Percentiles rank a stretch among this genome's conserved stretches.
Evolutionary conservation across 2,113 vertebrate species (phyloP).

Genomic region (Arothron firmamentum): DNA sequence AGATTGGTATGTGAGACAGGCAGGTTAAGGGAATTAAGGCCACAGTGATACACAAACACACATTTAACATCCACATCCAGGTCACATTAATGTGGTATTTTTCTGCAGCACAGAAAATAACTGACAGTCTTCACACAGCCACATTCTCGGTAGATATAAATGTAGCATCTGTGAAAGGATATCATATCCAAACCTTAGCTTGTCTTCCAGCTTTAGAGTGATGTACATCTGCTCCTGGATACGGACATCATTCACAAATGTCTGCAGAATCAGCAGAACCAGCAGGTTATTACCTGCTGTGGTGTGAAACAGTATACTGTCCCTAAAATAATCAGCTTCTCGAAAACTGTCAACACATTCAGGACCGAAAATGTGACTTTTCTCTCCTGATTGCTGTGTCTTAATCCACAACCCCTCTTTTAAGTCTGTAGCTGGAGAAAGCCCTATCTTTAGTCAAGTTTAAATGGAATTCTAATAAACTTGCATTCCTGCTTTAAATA

Average conservation of each 20-base stretch:
- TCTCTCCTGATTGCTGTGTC: background rate
- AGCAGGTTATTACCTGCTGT: too few relatives aligned
- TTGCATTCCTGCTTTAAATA: slow-evolving; percentile 15
- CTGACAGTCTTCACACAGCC: too few relatives aligned
- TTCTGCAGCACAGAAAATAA: too few relatives aligned
- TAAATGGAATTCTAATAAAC: slow-evolving; percentile 41
- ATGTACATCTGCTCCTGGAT: slow-evolving; percentile 98
- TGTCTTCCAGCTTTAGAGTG: slow-evolving; percentile 95
- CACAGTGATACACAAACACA: slow-evolving; percentile 2
- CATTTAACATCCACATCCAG: background rate
- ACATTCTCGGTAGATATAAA: background rate
- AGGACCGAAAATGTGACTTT: background rate
- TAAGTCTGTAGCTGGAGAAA: slow-evolving; percentile 17
- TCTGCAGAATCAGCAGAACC: slow-evolving; percentile 70
- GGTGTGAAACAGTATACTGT: too few relatives aligned
- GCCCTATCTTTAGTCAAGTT: slow-evolving; percentile 40
- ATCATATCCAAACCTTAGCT: slow-evolving; percentile 99
- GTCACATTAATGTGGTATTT: background rate
- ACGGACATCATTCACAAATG: slow-evolving; percentile 95
- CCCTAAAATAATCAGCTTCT: too few relatives aligned
- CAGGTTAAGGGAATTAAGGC: slow-evolving; percentile 71
- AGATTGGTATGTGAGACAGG: slow-evolving; percentile 91
- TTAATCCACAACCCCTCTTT: slow-evolving; percentile 9
- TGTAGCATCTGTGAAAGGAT: slow-evolving; percentile 79
- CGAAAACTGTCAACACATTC: too few relatives aligned